phyloP scores from a whole-genome alignment of 1,140 invertebrate species.

The Calosoma granatense region DNA sequence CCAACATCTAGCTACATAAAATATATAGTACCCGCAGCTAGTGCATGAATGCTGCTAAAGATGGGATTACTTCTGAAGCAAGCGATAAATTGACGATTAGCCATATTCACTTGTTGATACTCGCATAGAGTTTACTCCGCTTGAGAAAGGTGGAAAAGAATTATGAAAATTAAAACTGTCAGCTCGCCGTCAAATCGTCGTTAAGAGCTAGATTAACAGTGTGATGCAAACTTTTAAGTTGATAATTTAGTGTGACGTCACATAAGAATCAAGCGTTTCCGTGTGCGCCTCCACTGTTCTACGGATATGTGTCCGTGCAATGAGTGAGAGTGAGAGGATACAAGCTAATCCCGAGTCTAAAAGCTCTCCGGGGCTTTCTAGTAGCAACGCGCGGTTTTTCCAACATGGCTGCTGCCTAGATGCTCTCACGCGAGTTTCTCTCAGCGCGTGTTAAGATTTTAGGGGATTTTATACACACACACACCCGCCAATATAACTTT shows the following conservation, averaged over 20 bases:
- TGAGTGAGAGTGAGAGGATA: background rate
- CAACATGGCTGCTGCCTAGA: background rate
- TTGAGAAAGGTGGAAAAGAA: background rate
- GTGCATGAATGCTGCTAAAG: no score
- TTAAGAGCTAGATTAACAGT: background rate
- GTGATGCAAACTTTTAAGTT: background rate
- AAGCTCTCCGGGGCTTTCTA: background rate
- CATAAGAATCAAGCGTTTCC: background rate
- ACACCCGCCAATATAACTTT: no score
- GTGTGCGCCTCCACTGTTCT: background rate
- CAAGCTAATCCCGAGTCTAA: constrained; percentile 2
- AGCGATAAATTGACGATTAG: no score
- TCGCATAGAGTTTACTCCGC: background rate
- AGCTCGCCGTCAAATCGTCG: background rate
- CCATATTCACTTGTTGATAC: background rate
- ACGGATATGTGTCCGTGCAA: background rate
- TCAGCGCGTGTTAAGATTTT: background rate
- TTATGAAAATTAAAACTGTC: background rate
- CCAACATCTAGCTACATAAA: no score
- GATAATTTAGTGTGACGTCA: background rate
- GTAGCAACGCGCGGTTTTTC: background rate
- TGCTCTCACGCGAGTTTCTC: background rate
- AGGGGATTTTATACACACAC: background rate
- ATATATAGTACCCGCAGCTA: no score
- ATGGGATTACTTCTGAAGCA: no score